Base-by-base conservation (phyloP, 2,888 invertebrate genomes). In the Athalia circularis region DNA sequence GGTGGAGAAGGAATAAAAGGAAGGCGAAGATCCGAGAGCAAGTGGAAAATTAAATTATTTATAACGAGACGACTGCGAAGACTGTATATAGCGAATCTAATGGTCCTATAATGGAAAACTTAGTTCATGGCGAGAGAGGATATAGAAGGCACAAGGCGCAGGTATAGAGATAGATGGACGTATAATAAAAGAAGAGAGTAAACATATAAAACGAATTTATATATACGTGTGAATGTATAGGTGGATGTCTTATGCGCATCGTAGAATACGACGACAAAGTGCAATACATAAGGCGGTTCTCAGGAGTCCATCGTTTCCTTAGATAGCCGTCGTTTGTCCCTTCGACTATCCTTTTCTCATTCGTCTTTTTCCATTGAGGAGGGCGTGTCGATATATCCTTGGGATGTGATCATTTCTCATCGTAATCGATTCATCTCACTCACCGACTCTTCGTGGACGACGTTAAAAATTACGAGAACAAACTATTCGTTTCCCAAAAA, bases 391-490 rank as follows among this genome's bases (percentile, higher is more conserved):
- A 29, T 29, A 29, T 29, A 29, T 29, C 29, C 29, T 29, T 29
- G 29, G 2, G 29, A 70, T 70, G 57, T 43, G 57, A 29, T 70
- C 54, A 57, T 70, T 70, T 70, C n/a, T 70, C 70, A 70, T 70
- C 29, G 70, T 70, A 70, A 70, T 70, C 70, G 70, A 70, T 70
- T 43, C n/a, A 70, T 70, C 57, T n/a, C 48, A 50, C 67, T 13
- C 29, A 29, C 29, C 29, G 29, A 29, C 29, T 67, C 13, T 67
- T 67, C 67, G 15, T 15, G 15, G 15, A 48, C 67, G 7, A 29
- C 29, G 29, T 29, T 29, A 29, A 67, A 13, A 47, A 67, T 67
- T 67, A 67, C 67, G 67, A 67, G 15, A 50, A 50, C 67, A 13
- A 50, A 47, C 50, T 29, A 29, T 29, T 29, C 29, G 2, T 29